phyloP scores from a whole-genome alignment of 2,113 vertebrate species.

The Tetrao urogallus region DNA sequence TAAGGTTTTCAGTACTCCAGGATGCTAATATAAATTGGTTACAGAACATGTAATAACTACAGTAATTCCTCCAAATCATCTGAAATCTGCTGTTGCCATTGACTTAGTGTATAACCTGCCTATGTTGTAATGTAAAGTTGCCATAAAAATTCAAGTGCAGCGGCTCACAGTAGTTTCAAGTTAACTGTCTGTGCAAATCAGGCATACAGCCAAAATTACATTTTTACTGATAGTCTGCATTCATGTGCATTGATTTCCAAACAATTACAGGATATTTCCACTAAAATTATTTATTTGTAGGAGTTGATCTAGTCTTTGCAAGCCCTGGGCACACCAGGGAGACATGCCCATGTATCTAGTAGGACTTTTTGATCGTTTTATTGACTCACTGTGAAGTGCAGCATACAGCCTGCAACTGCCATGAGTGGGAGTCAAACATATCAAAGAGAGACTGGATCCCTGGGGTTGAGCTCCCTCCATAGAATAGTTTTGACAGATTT shows the following conservation, averaged over 20 bases:
- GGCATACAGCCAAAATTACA: neutral
- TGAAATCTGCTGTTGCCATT: slow-evolving; percentile 6
- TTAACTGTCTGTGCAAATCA: neutral
- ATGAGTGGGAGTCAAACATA: slow-evolving; percentile 37
- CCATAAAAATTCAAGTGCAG: neutral
- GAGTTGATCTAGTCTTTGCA: neutral
- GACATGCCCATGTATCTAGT: neutral
- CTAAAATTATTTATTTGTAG: neutral
- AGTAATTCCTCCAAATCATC: slow-evolving; percentile 23
- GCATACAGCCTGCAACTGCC: slow-evolving; percentile 26
- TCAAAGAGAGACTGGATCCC: slow-evolving; percentile 1
- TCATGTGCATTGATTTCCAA: neutral
- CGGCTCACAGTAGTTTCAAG: neutral
- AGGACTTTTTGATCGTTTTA: neutral
- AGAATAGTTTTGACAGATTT: slow-evolving; percentile 53
- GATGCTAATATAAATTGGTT: slow-evolving; percentile 46
- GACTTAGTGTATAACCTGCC: neutral
- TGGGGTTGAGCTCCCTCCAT: slow-evolving; percentile 38
- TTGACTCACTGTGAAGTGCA: neutral
- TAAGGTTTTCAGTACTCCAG: slow-evolving; percentile 33
- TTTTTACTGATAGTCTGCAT: slow-evolving; percentile 12
- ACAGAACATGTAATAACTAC: slow-evolving; percentile 2
- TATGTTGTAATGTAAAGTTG: neutral
- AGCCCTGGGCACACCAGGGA: neutral
- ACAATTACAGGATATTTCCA: neutral